These are phyloP conservation scores for Neosilurus hyrtlii DNA, from an alignment of 2,797 vertebrate genomes.

Conservation along the genomic window DNA sequence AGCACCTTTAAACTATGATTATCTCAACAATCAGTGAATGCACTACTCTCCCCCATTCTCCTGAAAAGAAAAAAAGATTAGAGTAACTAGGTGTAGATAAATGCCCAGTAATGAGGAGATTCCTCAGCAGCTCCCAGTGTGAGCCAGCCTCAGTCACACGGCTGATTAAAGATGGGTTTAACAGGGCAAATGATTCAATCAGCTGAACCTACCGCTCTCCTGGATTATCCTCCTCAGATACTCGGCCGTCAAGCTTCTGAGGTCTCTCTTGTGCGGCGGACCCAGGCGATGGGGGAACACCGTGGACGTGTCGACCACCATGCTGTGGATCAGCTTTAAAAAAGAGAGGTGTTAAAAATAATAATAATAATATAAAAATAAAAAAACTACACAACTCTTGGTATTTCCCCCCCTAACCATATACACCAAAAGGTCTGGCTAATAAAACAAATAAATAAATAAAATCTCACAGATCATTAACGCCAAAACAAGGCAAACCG, in stretches of 20 bases:
- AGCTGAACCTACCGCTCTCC: conserved; percentile 74
- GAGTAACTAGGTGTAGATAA: background rate
- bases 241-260: conserved; percentile 75
- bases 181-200: conserved; percentile 42
- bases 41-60: background rate
- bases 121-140: conserved; percentile 14
- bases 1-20: background rate
- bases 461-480: background rate
- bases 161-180: conserved; percentile 33
- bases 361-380: background rate
- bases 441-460: background rate
- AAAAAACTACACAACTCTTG: conserved; percentile 4
- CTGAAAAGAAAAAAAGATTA: background rate
- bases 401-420: background rate
- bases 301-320: conserved; percentile 75
- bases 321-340: conserved; percentile 74
- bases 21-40: background rate
- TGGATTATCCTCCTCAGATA: conserved; percentile 77
- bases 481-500: background rate
- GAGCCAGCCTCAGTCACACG: conserved; percentile 18
- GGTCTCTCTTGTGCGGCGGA: conserved; percentile 75
- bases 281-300: conserved; percentile 79
- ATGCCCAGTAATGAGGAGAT: conserved; percentile 9
- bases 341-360: background rate
- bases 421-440: background rate